These are phyloP conservation scores for Tetraodon nigroviridis DNA, from an alignment of 2,113 vertebrate genomes.

Conservation along the genomic window DNA sequence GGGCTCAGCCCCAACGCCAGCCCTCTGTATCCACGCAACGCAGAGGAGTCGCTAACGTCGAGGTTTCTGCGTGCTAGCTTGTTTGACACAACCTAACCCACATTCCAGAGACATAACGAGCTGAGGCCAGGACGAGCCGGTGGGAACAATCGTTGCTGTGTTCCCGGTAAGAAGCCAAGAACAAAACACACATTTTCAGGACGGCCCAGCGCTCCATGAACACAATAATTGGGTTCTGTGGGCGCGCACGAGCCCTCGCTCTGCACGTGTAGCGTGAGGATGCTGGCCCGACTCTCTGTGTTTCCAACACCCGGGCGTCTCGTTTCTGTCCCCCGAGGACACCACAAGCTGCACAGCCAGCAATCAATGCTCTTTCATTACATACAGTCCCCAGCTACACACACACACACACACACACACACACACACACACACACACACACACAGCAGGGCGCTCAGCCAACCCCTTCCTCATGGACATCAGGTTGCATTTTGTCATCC, in stretches of 20 bases:
- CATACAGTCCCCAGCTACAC: conserved; percentile 38
- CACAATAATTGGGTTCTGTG: background rate
- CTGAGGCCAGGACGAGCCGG: background rate
- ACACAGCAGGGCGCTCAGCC: conserved; percentile 8
- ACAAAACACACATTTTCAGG: background rate
- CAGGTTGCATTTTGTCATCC: conserved; percentile 17
- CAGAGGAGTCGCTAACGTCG: too few species aligned
- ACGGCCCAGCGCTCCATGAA: background rate
- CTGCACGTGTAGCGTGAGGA: too few species aligned
- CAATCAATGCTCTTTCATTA: conserved; percentile 63
- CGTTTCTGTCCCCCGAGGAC: background rate
- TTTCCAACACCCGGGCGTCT: too few species aligned
- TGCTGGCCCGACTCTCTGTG: background rate
- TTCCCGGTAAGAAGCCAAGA: conserved; percentile 5
- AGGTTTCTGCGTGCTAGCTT: too few species aligned
- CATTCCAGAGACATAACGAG: conserved; percentile 28
- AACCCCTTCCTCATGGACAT: conserved; percentile 15
- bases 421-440: conserved; percentile 19
- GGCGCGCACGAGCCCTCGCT: too few species aligned
- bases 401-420: conserved; percentile 16
- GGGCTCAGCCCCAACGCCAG: background rate
- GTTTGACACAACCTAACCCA: conserved; percentile 1
- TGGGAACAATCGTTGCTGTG: conserved; percentile 17
- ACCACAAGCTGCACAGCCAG: conserved; percentile 27
- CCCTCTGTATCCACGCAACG: too few species aligned